phyloP scores from a whole-genome alignment of 2,797 vertebrate genomes.

The Australoheros facetus region DNA sequence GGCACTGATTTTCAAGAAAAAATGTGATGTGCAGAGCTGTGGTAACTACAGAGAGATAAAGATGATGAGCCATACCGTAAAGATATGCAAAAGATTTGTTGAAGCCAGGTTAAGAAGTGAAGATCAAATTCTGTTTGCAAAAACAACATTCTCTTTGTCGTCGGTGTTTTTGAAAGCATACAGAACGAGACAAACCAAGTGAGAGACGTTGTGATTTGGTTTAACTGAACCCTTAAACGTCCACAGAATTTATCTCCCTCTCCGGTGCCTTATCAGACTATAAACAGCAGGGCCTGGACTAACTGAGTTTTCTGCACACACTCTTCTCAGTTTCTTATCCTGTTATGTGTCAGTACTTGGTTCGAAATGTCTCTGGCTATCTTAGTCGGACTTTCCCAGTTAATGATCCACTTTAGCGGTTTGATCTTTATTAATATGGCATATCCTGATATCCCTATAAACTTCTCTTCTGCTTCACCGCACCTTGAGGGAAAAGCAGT shows the following conservation, averaged over 20 bases:
- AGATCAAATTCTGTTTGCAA: no score
- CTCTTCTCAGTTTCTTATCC: conserved; percentile 48
- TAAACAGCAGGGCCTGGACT: conserved; percentile 40
- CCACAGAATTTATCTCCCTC: conserved; percentile 16
- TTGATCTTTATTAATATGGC: conserved; percentile 79
- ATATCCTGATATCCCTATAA: conserved; percentile 71
- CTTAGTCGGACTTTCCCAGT: conserved; percentile 73
- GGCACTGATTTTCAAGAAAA: no score
- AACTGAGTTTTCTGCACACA: conserved; percentile 39
- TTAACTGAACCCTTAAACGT: conserved; percentile 36
- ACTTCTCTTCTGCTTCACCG: conserved; percentile 41
- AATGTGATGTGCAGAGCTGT: no score
- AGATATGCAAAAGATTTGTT: no score
- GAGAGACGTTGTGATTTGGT: not conserved
- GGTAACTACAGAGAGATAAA: no score
- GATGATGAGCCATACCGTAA: no score
- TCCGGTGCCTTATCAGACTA: conserved; percentile 45
- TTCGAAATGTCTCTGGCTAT: conserved; percentile 50
- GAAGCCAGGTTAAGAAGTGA: no score
- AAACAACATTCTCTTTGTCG: not conserved
- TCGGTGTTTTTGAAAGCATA: not conserved
- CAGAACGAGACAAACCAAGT: not conserved
- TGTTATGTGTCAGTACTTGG: conserved; percentile 14
- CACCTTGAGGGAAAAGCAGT: conserved; percentile 67
- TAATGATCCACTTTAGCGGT: conserved; percentile 81